Evolutionary conservation across 2,797 vertebrate genomes (phyloP).

Genomic region (Esox masquinongy): DNA sequence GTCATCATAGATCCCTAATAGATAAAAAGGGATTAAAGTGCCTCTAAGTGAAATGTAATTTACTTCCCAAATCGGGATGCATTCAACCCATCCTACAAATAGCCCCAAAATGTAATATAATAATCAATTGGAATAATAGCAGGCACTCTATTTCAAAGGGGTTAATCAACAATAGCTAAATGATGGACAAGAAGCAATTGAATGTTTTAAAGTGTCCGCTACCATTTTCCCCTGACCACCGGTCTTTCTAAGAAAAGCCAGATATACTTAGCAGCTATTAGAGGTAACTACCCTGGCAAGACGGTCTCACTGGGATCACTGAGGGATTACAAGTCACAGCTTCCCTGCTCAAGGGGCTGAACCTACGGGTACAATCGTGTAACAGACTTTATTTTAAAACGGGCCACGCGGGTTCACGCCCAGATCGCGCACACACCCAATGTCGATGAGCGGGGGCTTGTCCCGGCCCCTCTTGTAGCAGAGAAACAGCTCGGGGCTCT

Average conservation of each 20-base stretch:
- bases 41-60: neutral
- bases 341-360: neutral
- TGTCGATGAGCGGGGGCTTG: slow-evolving; percentile 90
- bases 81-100: neutral
- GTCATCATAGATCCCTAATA: neutral
- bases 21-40: neutral
- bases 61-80: slow-evolving; percentile 6
- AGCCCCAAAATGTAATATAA: neutral
- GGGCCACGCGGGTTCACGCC: neutral
- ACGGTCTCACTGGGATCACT: neutral
- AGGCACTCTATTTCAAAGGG: neutral
- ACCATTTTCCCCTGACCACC: too few relatives aligned
- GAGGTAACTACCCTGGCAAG: neutral
- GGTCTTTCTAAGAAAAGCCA: neutral
- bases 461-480: slow-evolving; percentile 91
- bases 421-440: slow-evolving; percentile 81
- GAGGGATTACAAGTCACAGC: neutral
- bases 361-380: neutral
- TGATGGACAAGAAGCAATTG: neutral
- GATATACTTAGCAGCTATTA: neutral
- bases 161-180: neutral
- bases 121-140: slow-evolving; percentile 18
- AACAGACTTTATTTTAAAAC: neutral
- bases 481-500: slow-evolving; percentile 95
- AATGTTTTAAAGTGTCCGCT: neutral